A percentile compares a stretch with the other conserved stretches of the same genome.
phyloP scores from a whole-genome alignment of 2,797 vertebrate genomes.

The Urosaurus nigricauda region DNA sequence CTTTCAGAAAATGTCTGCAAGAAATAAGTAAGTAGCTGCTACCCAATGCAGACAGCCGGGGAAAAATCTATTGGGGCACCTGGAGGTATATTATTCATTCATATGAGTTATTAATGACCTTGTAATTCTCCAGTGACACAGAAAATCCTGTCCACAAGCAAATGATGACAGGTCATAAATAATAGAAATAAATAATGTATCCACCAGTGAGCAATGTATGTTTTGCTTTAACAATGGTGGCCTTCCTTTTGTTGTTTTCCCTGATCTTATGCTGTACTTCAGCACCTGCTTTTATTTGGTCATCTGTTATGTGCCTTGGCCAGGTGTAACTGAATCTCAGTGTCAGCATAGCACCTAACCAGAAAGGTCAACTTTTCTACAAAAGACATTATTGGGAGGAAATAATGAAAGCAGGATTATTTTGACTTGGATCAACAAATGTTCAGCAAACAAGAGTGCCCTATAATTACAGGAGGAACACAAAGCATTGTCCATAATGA shows the following conservation, averaged over 20 bases:
- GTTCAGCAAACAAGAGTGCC: not conserved
- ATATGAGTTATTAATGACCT: slow-evolving; percentile 57
- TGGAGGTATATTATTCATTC: slow-evolving; percentile 63
- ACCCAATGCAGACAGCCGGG: slow-evolving; percentile 19
- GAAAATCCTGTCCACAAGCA: slow-evolving; percentile 61
- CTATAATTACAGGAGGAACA: not conserved
- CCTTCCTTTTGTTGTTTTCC: slow-evolving; percentile 9
- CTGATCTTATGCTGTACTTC: slow-evolving; percentile 1
- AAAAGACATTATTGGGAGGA: not conserved
- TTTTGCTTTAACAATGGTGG: slow-evolving; percentile 44
- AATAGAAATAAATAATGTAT: slow-evolving; percentile 68
- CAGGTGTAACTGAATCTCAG: slow-evolving; percentile 14
- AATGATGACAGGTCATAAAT: slow-evolving; percentile 60
- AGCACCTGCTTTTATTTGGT: slow-evolving; percentile 44
- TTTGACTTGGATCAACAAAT: not conserved
- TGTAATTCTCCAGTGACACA: slow-evolving; percentile 53
- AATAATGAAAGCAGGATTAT: not conserved
- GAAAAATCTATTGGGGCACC: slow-evolving; percentile 45
- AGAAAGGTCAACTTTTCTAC: not conserved
- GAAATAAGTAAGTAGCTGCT: slow-evolving; percentile 28
- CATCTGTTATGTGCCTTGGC: slow-evolving; percentile 37
- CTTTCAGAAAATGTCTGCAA: slow-evolving; percentile 44
- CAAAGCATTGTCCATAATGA: no score
- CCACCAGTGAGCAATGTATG: slow-evolving; percentile 40
- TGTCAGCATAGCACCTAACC: not conserved